phyloP scores from a whole-genome alignment of 1,140 invertebrate species.

The Drosophila orosa region DNA sequence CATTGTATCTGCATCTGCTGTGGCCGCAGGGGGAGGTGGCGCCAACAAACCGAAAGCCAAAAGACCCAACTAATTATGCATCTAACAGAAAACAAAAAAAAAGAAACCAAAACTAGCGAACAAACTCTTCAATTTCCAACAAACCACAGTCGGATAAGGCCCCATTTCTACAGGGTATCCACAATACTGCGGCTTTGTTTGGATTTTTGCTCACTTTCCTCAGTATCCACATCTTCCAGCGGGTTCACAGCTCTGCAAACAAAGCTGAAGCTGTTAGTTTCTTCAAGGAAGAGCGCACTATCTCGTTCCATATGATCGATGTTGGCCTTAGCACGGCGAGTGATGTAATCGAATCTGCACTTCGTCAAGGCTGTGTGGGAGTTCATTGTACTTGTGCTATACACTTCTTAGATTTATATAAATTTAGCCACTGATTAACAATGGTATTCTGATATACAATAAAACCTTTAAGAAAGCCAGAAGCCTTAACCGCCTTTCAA shows the following conservation, averaged over 20 bases:
- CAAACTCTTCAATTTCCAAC: slow-evolving; percentile 6
- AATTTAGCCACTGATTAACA: neutral
- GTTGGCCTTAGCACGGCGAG: slow-evolving; percentile 5
- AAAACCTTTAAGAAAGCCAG: neutral
- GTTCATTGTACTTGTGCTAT: slow-evolving; percentile 6
- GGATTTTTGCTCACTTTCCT: slow-evolving; percentile 27
- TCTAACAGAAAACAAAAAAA: slow-evolving; percentile 21
- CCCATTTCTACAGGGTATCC: slow-evolving; percentile 37
- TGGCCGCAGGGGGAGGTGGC: slow-evolving; percentile 36
- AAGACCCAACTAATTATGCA: slow-evolving; percentile 65
- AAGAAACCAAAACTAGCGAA: slow-evolving; percentile 30
- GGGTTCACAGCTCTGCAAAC: slow-evolving; percentile 26
- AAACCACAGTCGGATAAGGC: slow-evolving; percentile 3
- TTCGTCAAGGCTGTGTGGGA: slow-evolving; percentile 14
- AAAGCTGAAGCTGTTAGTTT: slow-evolving; percentile 23
- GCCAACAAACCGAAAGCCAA: slow-evolving; percentile 31
- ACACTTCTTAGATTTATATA: neutral
- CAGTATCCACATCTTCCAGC: slow-evolving; percentile 4
- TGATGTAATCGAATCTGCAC: slow-evolving; percentile 27
- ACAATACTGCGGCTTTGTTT: slow-evolving; percentile 64
- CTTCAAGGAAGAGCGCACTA: slow-evolving; percentile 26
- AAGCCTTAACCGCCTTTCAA: neutral
- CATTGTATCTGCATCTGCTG: slow-evolving; percentile 49
- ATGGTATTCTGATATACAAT: neutral
- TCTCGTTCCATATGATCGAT: slow-evolving; percentile 34